These are phyloP conservation scores for Fregata magnificens DNA, from an alignment of 2,113 vertebrate species.

Conservation along the genomic window DNA sequence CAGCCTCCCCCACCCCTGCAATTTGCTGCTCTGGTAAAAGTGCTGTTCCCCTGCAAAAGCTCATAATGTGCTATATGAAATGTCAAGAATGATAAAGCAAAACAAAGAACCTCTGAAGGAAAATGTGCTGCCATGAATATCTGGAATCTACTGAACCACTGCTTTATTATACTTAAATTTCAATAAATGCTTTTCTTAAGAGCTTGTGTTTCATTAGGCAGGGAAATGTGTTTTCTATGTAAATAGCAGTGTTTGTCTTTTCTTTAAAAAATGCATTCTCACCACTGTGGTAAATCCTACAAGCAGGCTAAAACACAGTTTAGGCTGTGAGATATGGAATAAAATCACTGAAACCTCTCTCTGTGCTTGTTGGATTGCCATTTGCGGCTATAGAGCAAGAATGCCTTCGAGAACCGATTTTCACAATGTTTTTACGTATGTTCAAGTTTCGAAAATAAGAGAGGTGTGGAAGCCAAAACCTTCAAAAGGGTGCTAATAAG, in stretches of 20 bases:
- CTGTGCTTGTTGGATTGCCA: not conserved
- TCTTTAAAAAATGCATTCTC: not conserved
- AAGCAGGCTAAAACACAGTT: not conserved
- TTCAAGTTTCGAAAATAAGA: not conserved
- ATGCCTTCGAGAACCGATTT: not conserved
- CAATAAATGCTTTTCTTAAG: constrained; percentile 5
- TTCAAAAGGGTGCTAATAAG: not conserved
- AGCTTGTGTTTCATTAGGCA: not conserved
- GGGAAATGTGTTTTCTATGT: constrained; percentile 7
- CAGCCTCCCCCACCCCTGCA: not conserved
- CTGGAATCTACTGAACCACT: not conserved
- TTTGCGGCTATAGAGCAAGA: not conserved
- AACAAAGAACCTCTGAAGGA: constrained; percentile 1
- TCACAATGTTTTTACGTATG: not conserved
- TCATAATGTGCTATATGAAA: not conserved
- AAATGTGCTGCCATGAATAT: constrained; percentile 10
- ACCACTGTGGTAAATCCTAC: constrained; percentile 1
- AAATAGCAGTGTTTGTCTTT: constrained; percentile 29
- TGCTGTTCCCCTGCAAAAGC: not conserved
- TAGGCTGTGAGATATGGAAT: not conserved
- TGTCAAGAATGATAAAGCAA: constrained; percentile 44
- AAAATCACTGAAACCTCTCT: not conserved
- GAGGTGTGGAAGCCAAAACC: not conserved
- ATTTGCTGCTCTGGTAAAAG: not conserved
- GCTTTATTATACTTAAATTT: constrained; percentile 36